Evolutionary conservation across 2,113 vertebrate species (phyloP).

Genomic region (Brevimyrus niger): DNA sequence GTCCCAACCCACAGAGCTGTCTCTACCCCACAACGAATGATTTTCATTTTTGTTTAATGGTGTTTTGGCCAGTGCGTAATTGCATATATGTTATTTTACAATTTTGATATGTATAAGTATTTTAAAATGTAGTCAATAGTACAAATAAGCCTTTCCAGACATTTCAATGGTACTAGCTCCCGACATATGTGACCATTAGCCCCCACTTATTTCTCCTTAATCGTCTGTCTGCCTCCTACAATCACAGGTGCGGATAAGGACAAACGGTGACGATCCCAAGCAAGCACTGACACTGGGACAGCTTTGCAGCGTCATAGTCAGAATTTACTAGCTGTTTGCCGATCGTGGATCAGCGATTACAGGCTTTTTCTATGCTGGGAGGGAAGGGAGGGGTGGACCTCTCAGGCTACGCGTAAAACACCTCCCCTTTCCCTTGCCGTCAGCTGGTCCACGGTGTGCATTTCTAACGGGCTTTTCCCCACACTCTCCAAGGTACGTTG

Average conservation of each 20-base stretch:
- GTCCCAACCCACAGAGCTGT: background rate
- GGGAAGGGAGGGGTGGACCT: background rate
- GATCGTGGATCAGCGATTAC: background rate
- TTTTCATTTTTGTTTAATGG: background rate
- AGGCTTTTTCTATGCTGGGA: background rate
- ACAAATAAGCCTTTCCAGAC: background rate
- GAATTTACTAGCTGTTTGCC: too few relatives aligned
- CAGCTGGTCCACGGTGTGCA: constrained; percentile 43
- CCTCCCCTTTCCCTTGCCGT: constrained; percentile 43
- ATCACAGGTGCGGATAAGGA: background rate
- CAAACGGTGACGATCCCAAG: background rate
- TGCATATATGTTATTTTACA: background rate
- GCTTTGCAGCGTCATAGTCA: background rate
- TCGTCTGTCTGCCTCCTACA: background rate
- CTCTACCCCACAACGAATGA: background rate
- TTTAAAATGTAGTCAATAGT: background rate
- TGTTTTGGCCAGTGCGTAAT: background rate
- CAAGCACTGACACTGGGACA: background rate
- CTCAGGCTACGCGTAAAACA: constrained; percentile 19
- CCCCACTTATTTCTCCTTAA: background rate
- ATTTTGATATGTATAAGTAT: background rate
- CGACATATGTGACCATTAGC: background rate
- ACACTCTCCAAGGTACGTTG: constrained; percentile 44
- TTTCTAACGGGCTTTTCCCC: constrained; percentile 37
- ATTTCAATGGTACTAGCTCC: background rate